These are phyloP conservation scores for Thelaira solivaga DNA, from an alignment of 2,888 invertebrate species.

Conservation along the genomic window DNA sequence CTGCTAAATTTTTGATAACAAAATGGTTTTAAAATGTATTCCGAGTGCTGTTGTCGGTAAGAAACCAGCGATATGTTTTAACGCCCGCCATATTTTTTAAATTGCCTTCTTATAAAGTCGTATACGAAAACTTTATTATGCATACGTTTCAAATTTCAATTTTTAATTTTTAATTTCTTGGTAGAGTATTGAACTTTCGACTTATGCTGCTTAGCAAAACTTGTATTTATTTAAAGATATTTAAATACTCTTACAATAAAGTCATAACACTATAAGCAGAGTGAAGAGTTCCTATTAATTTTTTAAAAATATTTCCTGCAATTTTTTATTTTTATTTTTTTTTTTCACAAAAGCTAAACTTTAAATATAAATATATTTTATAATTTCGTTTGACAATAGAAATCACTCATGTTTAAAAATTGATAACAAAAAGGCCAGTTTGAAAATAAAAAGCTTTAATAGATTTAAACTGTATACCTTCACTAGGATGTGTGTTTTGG, in stretches of 20 bases:
- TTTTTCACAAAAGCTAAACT: too few relatives aligned
- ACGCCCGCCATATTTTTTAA: too few relatives aligned
- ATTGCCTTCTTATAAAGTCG: too few relatives aligned
- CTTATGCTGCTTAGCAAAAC: background rate
- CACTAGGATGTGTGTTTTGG: background rate
- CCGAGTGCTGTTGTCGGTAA: too few relatives aligned
- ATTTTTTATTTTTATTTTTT: too few relatives aligned
- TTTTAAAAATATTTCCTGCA: conserved; percentile 43
- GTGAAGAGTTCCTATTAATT: conserved; percentile 2
- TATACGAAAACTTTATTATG: too few relatives aligned
- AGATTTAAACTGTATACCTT: conserved; percentile 28
- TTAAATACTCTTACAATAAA: conserved; percentile 3
- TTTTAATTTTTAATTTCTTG: background rate
- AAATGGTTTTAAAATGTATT: too few relatives aligned
- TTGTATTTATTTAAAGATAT: background rate
- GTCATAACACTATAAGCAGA: conserved; percentile 49
- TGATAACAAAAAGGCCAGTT: conserved; percentile 46
- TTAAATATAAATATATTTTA: background rate
- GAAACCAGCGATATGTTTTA: too few relatives aligned
- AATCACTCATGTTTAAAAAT: conserved; percentile 57
- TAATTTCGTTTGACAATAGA: conserved; percentile 38
- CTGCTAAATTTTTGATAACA: too few relatives aligned
- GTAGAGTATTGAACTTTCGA: background rate
- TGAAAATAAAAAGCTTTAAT: conserved; percentile 9
- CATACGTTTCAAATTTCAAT: too few relatives aligned